A percentile compares a stretch with the other conserved stretches of the same genome.
These are phyloP conservation scores for Salticus scenicus DNA, from an alignment of 2,888 invertebrate genomes.

Conservation along the genomic window DNA sequence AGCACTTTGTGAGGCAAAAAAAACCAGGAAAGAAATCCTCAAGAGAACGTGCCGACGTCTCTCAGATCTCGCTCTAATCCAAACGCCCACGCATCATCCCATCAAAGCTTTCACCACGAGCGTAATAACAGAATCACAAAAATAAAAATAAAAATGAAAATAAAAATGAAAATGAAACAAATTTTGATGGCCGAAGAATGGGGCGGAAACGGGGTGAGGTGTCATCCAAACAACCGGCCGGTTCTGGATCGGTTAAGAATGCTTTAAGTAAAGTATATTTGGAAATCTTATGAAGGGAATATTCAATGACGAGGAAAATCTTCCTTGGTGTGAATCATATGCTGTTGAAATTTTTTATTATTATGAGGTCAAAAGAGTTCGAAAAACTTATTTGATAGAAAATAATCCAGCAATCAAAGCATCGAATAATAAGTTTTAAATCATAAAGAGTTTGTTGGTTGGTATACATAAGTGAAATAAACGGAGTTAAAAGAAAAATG, in stretches of 20 bases:
- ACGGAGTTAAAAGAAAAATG: too few relatives aligned
- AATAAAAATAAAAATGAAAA: not conserved
- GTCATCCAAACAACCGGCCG: conserved; percentile 15
- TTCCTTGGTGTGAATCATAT: not conserved
- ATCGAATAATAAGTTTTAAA: not conserved
- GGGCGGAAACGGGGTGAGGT: not conserved
- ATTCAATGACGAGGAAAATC: not conserved
- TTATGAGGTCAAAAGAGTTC: not conserved
- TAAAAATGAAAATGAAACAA: not conserved
- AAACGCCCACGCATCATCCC: not conserved
- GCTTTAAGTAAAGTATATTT: not conserved
- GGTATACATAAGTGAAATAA: too few relatives aligned
- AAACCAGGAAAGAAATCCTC: not conserved
- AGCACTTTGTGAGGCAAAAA: not conserved
- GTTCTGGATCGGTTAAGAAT: conserved; percentile 9
- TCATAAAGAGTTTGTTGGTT: too few relatives aligned
- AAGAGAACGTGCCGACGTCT: conserved; percentile 11
- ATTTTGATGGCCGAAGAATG: conserved; percentile 15
- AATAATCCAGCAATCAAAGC: too few relatives aligned
- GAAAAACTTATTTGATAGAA: not conserved
- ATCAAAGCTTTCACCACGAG: conserved; percentile 6
- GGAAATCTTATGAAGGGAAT: not conserved
- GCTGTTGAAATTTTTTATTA: not conserved
- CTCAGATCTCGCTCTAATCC: conserved; percentile 2
- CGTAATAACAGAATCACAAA: not conserved